Conservation (phyloP, 2,888 invertebrate genomes). For the Branchipolynoe longqiensis region DNA sequence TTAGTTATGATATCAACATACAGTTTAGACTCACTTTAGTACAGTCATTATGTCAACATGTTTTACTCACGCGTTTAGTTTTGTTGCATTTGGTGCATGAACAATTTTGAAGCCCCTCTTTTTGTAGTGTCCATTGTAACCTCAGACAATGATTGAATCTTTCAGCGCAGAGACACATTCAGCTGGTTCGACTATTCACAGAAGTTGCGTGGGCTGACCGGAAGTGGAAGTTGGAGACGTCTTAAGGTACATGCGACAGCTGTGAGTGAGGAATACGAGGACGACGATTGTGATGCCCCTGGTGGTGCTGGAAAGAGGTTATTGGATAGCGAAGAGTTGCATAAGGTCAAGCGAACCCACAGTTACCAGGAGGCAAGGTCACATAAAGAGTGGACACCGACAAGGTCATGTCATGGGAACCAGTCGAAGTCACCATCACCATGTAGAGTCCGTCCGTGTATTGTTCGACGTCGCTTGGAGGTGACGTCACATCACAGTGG, state of each 20-base stretch:
- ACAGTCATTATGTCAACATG: no score
- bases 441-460: not conserved
- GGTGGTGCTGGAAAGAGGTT: not conserved
- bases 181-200: slow-evolving; percentile 53
- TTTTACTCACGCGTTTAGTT: no score
- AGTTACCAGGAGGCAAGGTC: slow-evolving; percentile 3
- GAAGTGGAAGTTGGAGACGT: not conserved
- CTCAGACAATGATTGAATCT: no score
- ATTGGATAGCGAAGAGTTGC: not conserved
- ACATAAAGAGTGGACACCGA: no score
- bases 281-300: not conserved
- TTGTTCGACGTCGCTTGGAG: not conserved
- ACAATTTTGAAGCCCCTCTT: no score
- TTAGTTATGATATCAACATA: no score
- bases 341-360: not conserved
- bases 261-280: not conserved
- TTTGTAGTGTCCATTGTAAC: no score
- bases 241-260: not conserved
- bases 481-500: not conserved
- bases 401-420: no score
- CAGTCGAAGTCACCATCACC: no score
- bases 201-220: slow-evolving; percentile 16
- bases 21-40: no score
- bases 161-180: slow-evolving; percentile 41
- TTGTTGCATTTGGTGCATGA: no score